phyloP scores from a whole-genome alignment of 2,113 vertebrate genomes.

The Climacteris rufus region DNA sequence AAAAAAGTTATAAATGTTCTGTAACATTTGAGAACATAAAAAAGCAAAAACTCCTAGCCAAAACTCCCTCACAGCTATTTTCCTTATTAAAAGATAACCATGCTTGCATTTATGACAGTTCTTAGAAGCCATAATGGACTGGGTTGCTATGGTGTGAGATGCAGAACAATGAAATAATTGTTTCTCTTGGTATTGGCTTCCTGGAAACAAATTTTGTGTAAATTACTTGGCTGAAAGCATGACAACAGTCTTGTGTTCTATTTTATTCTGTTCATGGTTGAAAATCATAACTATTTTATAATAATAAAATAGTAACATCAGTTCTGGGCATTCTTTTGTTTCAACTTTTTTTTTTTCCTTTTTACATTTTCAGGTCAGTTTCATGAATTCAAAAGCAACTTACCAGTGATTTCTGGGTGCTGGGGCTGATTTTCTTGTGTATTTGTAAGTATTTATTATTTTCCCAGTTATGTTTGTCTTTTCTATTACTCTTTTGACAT shows the following conservation, averaged over 20 bases:
- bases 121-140: slow-evolving; percentile 44
- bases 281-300: slow-evolving; percentile 7
- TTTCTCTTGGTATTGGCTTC: slow-evolving; percentile 54
- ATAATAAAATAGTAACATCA: background rate
- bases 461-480: background rate
- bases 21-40: background rate
- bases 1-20: background rate
- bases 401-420: slow-evolving; percentile 92
- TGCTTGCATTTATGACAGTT: slow-evolving; percentile 43
- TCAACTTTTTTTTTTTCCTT: background rate
- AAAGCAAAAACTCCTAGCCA: background rate
- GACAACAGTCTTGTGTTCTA: slow-evolving; percentile 17
- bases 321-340: background rate
- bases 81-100: slow-evolving; percentile 46
- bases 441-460: slow-evolving; percentile 88
- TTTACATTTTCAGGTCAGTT: slow-evolving; percentile 85
- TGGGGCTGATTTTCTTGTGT: slow-evolving; percentile 88
- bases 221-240: slow-evolving; percentile 41
- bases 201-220: slow-evolving; percentile 63
- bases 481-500: background rate
- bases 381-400: slow-evolving; percentile 94
- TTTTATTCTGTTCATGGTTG: background rate
- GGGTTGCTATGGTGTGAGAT: slow-evolving; percentile 52
- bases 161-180: slow-evolving; percentile 62
- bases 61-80: background rate